Conservation (phyloP, 2,888 invertebrate species). For the Epinotia nisella region DNA sequence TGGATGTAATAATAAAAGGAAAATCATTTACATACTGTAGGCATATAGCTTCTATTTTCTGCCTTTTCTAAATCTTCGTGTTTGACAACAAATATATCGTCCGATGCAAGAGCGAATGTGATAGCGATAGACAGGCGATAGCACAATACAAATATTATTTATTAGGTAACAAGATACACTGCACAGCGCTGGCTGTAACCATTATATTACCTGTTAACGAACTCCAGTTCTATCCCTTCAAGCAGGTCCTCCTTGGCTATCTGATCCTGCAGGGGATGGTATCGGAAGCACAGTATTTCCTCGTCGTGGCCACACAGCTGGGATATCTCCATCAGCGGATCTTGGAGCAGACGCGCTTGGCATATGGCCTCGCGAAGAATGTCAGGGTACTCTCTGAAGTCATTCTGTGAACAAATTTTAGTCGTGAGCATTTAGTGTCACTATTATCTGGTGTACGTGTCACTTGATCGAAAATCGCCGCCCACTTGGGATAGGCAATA, state of each 20-base stretch:
- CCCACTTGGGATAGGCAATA: too few relatives aligned
- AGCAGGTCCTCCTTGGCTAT: conserved; percentile 93
- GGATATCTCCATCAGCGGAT: conserved; percentile 97
- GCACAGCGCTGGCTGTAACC: too few relatives aligned
- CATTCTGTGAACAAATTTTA: conserved; percentile 78
- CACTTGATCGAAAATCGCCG: background rate
- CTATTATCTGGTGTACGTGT: background rate
- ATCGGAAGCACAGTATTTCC: conserved; percentile 97
- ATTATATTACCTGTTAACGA: conserved; percentile 87
- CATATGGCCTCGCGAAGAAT: conserved; percentile 96
- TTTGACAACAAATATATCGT: too few relatives aligned
- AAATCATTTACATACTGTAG: too few relatives aligned
- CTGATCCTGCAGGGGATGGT: conserved; percentile 94
- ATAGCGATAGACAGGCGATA: too few relatives aligned
- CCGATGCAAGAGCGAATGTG: too few relatives aligned
- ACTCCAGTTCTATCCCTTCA: conserved; percentile 94
- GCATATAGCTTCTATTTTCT: too few relatives aligned
- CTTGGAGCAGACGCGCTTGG: conserved; percentile 95
- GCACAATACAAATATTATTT: too few relatives aligned
- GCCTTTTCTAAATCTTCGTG: too few relatives aligned
- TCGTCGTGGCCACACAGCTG: conserved; percentile 98
- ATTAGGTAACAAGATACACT: too few relatives aligned
- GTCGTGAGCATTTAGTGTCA: background rate
- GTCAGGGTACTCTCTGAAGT: conserved; percentile 97
- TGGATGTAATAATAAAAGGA: too few relatives aligned